Evolutionary conservation across 1,140 invertebrate genomes (phyloP), one percentile per base, ranked within the genome.

Genomic region (Mamestra configurata): DNA sequence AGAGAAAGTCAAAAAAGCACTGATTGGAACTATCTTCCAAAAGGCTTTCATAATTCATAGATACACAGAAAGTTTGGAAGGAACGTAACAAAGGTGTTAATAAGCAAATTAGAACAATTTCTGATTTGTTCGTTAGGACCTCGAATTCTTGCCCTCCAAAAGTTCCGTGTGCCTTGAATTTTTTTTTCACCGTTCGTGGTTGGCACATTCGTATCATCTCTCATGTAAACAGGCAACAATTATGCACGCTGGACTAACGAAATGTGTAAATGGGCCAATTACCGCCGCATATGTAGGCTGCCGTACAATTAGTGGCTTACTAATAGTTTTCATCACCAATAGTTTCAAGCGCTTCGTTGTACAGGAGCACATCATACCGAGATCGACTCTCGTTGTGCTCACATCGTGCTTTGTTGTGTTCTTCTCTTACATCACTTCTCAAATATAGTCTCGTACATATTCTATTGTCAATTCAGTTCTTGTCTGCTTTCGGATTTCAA

Each of bases 261-360:
- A 92, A 92, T 85, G 92, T 95, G 92, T 95, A 95, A 95, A 95
- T 95, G 90, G 92, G 82, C 83, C 93, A 95, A 95, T 95, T 95
- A 95, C 92, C 92, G 89, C 84, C 79, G 84, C 55, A 88, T 89
- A 94, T 94, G 93, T 93, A 94, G 92, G 92, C 91, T 92, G 87
- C 85, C 82, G 88, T 86, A 92, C 92, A 95, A 95, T 95, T 95
- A 95, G 93, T 93, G 84, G 84, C 82, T 83, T 86, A 93, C 92
- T 95, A 94, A 94, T 93, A 92, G 92, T 93, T 95, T 93, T 93
- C 91, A 94, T 94, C 91, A 94, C 86, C 92, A 88, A 90, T 89
- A 90, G 88, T 90, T 88, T 86, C 85, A 86, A 84, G 83, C 87
- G 81, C 83, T 86, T 76, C 86, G 82, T 46, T 71, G 84, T 82